These are phyloP conservation scores for Rattus norvegicus DNA, from an alignment of 2,113 vertebrate species.

Conservation along the genomic window GRCr8 NC_086022.1:61825501-61826000, in stretches of 20 bases:
- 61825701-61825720: neutral
- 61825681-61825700: neutral
- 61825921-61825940: neutral
- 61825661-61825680: neutral
- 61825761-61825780: neutral
- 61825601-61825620: slow-evolving; percentile 15
- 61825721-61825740: neutral
- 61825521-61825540: neutral
- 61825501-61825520: neutral
- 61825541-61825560: neutral
- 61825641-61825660: neutral
- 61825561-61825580: neutral
- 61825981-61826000: neutral
- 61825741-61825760: neutral
- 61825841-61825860: neutral
- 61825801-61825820: neutral
- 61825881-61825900: neutral
- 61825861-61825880: neutral
- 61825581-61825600: neutral
- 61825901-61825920: neutral
- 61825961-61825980: neutral
- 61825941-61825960: neutral
- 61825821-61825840: neutral
- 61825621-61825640: neutral
- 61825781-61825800: neutral